phyloP scores from a whole-genome alignment of 2,888 invertebrate species.

The Agapostemon virescens region DNA sequence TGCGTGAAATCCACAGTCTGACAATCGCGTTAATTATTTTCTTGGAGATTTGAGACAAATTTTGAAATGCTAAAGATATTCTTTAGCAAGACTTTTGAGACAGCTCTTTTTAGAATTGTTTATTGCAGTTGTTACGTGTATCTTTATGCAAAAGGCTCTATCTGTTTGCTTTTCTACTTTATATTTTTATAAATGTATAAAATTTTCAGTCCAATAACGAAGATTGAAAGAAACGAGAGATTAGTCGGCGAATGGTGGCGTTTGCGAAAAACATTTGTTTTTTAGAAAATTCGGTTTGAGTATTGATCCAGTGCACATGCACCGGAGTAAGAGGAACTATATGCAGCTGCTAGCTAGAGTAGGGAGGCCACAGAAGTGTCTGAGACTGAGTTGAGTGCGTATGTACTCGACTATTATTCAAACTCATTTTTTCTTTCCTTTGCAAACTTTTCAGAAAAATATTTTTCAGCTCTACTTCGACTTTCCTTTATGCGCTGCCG shows the following conservation, averaged over 20 bases:
- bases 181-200: no score
- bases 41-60: no score
- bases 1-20: no score
- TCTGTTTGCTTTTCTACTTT: no score
- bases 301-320: slow-evolving; percentile 12
- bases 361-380: slow-evolving; percentile 20
- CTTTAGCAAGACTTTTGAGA: no score
- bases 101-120: no score
- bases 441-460: background rate
- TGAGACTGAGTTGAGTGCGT: slow-evolving; percentile 1
- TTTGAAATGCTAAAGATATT: no score
- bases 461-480: background rate
- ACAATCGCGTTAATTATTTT: no score
- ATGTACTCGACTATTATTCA: slow-evolving; percentile 5
- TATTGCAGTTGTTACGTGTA: no score
- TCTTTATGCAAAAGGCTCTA: no score
- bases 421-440: background rate
- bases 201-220: no score
- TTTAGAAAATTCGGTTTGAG: slow-evolving; percentile 8
- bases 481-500: background rate
- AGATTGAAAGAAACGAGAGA: no score
- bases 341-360: background rate
- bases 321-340: slow-evolving; percentile 5
- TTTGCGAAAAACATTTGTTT: background rate
- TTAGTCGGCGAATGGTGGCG: background rate